Evolutionary conservation across 2,797 vertebrate genomes (phyloP).

Genomic region (Pseudochromis fuscus): DNA sequence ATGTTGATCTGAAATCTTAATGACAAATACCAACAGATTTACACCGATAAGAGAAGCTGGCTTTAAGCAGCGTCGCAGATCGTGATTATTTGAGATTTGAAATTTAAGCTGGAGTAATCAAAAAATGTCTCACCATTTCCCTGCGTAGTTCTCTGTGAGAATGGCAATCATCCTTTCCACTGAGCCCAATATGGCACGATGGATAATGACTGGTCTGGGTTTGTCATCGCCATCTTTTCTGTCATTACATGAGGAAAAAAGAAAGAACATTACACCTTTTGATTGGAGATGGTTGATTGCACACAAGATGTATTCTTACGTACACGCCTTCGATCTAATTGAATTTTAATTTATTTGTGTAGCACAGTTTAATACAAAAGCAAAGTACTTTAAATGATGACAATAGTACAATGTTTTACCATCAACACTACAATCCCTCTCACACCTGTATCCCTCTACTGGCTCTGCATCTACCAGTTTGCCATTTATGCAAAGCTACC

Average conservation of each 20-base stretch:
- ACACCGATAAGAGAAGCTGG: no score
- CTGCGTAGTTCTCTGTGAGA: slow-evolving; percentile 94
- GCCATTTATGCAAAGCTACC: background rate
- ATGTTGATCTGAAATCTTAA: no score
- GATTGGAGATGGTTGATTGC: background rate
- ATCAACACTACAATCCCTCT: background rate
- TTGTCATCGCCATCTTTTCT: slow-evolving; percentile 90
- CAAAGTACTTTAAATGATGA: background rate
- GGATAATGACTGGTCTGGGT: slow-evolving; percentile 94
- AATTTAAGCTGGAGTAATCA: background rate
- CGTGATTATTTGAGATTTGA: background rate
- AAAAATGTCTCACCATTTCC: slow-evolving; percentile 90
- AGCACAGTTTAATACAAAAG: background rate
- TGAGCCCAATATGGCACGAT: slow-evolving; percentile 94
- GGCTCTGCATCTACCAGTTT: background rate
- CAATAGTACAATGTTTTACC: background rate
- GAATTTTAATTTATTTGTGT: background rate
- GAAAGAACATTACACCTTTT: background rate
- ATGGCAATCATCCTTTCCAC: slow-evolving; percentile 98
- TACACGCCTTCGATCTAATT: background rate
- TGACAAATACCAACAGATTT: background rate
- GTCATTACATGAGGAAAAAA: slow-evolving; percentile 16
- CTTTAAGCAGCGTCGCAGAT: background rate
- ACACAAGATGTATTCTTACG: background rate
- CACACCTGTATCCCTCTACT: background rate